Conservation (phyloP, 2,113 vertebrate genomes). For the pig (Sus scrofa) region DNA sequence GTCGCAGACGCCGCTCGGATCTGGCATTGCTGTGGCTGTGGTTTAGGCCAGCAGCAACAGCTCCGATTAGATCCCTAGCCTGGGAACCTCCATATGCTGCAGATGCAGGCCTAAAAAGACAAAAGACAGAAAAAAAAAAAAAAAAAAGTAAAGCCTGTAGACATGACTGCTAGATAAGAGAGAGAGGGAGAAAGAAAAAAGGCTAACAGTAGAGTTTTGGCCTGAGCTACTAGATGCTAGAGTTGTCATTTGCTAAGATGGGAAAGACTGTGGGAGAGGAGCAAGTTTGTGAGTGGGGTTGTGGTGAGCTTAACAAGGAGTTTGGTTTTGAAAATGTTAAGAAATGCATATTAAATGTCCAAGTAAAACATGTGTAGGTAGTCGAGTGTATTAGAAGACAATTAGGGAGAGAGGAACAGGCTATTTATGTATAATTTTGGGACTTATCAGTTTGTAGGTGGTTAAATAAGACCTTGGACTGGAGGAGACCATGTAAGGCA, state of each 20-base stretch:
- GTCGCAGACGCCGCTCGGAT: no score
- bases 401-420: not conserved
- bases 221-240: not conserved
- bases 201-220: not conserved
- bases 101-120: no score
- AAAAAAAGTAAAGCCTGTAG: constrained; percentile 13
- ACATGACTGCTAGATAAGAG: not conserved
- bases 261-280: not conserved
- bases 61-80: no score
- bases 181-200: not conserved
- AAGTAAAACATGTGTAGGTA: not conserved
- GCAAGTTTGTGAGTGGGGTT: not conserved
- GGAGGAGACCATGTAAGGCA: not conserved
- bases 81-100: no score
- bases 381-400: not conserved
- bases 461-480: not conserved
- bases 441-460: not conserved
- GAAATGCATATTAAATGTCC: not conserved
- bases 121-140: no score
- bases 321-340: constrained; percentile 30
- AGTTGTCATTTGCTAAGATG: not conserved
- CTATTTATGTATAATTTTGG: not conserved
- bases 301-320: not conserved
- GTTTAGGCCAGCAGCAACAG: no score
- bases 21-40: no score